Evolutionary conservation across 2,113 vertebrate genomes (phyloP).

Genomic region (Martes martes): DNA sequence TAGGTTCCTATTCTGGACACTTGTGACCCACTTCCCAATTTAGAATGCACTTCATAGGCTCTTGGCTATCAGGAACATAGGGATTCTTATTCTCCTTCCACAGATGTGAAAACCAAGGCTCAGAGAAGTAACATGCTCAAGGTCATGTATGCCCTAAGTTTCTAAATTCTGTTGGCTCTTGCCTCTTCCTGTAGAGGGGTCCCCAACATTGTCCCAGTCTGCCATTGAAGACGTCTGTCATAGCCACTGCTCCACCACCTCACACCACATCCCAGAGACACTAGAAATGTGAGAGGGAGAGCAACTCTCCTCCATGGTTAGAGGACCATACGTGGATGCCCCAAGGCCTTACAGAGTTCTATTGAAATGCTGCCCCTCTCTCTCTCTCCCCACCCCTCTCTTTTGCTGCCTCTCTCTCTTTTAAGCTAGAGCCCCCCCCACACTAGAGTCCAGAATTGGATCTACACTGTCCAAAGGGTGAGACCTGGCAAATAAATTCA

Average conservation of each 20-base stretch:
- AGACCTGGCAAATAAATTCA: slow-evolving; percentile 7
- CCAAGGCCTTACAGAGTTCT: not conserved
- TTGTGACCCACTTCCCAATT: not conserved
- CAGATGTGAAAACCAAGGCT: not conserved
- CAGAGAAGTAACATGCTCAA: not conserved
- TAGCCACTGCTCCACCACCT: not conserved
- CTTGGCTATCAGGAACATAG: not conserved
- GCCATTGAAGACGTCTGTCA: not conserved
- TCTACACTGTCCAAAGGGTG: not conserved
- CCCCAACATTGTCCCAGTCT: not conserved
- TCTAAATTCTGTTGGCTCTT: not conserved
- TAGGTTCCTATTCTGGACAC: not conserved
- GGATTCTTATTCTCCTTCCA: not conserved
- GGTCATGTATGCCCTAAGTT: not conserved
- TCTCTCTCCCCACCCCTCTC: not conserved
- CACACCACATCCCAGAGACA: not conserved
- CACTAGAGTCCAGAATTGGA: not conserved
- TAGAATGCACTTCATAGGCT: not conserved
- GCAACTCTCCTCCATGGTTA: not conserved
- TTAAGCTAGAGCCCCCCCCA: not conserved
- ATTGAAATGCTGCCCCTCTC: not conserved
- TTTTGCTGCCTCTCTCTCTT: not conserved
- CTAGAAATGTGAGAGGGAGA: not conserved
- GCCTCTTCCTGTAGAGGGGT: not conserved
- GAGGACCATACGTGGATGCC: not conserved